Conservation (phyloP, 2,797 vertebrate species). For the Champsocephalus esox region DNA sequence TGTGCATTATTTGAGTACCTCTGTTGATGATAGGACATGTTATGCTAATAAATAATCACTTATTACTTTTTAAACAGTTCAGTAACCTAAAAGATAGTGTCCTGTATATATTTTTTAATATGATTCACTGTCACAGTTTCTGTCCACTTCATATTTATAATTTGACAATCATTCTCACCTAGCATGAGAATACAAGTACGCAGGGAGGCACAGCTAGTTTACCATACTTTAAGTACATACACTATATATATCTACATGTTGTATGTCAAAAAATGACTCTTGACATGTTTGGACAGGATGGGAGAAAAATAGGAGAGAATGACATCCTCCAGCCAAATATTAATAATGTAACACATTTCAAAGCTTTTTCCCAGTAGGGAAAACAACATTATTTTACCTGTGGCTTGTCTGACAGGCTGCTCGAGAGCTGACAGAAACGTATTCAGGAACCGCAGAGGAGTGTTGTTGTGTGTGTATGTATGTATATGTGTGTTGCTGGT, state of each 20-base stretch:
- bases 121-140: conserved; percentile 6
- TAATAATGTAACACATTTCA: conserved; percentile 77
- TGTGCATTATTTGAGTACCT: conserved; percentile 29
- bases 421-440: conserved; percentile 69
- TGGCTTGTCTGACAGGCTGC: conserved; percentile 76
- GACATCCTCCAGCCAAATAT: conserved; percentile 72
- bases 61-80: conserved; percentile 4
- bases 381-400: conserved; percentile 79
- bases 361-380: conserved; percentile 70
- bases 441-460: conserved; percentile 56
- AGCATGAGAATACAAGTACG: not conserved
- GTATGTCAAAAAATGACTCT: conserved; percentile 32
- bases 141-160: not conserved
- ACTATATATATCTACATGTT: conserved; percentile 10
- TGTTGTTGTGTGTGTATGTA: conserved; percentile 51
- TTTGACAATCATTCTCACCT: not conserved
- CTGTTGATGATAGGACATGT: conserved; percentile 8
- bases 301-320: conserved; percentile 38
- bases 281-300: conserved; percentile 28
- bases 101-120: not conserved
- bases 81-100: conserved; percentile 1
- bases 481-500: conserved; percentile 8
- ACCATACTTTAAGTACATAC: conserved; percentile 13
- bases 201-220: not conserved
- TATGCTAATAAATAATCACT: not conserved